Base-by-base conservation (phyloP, 2,888 invertebrate species). In the Adineta ricciae region DNA sequence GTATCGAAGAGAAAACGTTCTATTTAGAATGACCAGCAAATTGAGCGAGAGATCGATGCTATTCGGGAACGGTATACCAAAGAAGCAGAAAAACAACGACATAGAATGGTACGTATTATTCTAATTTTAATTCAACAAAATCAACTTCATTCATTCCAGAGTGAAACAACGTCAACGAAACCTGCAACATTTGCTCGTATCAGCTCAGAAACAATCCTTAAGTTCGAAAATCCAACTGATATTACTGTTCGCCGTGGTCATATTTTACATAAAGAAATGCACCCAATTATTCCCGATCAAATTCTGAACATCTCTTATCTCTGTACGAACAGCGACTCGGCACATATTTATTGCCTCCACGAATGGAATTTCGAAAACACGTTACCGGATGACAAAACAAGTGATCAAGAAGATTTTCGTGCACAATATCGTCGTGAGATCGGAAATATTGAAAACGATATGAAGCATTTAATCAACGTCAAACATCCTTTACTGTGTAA, bases 371-470 rank as follows among this genome's bases (percentile, higher is more conserved):
- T 78, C n/a, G 78, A 78, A 78, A 2, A 11, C 41, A 11, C n/a
- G 41, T 36, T 36, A 78, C 11, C 9, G 11, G 78, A 78, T 78
- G 78, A 78, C 9, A 32, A 64, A 36, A 64, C 4, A 16, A 32
- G 0, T 64, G 64, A 64, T 36, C 64, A 32, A 19, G 64, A 64
- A 64, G 41, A 78, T 78, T 41, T 78, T 41, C 41, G 41, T 41
- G 78, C 78, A 41, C 78, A 78, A 78, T 78, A 78, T 78, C 78
- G 78, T 5, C 32, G 78, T 78, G 78, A 78, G 41, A 78, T 78
- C n/a, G 78, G 78, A 38, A 41, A 78, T 78, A 38, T 78, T 32
- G 78, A 78, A 41, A 78, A 78, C n/a, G 78, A 78, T 41, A 38
- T 78, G 1, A 78, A 41, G 41, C 78, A 36, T 41, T 78, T 78